phyloP scores from a whole-genome alignment of 2,888 invertebrate genomes.

The Eupithecia exiguata region DNA sequence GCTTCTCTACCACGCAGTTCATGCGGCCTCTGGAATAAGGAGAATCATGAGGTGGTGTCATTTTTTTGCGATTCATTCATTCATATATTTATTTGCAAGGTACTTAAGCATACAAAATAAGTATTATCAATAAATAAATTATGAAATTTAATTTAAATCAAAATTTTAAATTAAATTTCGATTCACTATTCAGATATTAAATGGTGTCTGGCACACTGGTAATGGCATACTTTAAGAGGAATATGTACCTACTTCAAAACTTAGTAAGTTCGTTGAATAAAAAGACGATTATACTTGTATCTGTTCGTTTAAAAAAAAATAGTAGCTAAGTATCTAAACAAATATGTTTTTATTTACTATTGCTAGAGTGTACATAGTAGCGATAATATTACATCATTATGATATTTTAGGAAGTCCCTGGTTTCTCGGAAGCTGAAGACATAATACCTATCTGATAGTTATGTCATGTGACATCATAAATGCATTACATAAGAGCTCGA shows the following conservation, averaged over 20 bases:
- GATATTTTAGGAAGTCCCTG: not conserved
- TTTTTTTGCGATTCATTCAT: not conserved
- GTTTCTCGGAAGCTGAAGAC: not conserved
- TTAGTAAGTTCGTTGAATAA: not conserved
- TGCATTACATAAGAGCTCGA: not conserved
- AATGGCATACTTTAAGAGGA: not conserved
- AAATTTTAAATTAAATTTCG: too few relatives aligned
- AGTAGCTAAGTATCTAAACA: not conserved
- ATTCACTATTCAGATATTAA: too few relatives aligned
- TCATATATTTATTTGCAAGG: too few relatives aligned
- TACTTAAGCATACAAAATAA: too few relatives aligned
- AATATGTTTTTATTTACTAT: not conserved
- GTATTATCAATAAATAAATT: too few relatives aligned
- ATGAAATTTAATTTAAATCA: too few relatives aligned
- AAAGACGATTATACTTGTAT: not conserved
- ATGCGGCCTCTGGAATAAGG: constrained; percentile 87
- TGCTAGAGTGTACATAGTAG: not conserved
- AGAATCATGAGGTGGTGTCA: not conserved
- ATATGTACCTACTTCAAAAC: not conserved
- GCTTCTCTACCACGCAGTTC: constrained; percentile 95
- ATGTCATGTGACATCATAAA: constrained; percentile 1
- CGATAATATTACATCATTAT: not conserved
- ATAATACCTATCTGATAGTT: constrained; percentile 6
- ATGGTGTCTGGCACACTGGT: too few relatives aligned
- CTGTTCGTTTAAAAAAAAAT: not conserved